Percentiles rank a stretch among this genome's conserved stretches.
These are phyloP conservation scores for Andrena cerasifolii DNA, from an alignment of 1,140 invertebrate species.

Conservation along the genomic window DNA sequence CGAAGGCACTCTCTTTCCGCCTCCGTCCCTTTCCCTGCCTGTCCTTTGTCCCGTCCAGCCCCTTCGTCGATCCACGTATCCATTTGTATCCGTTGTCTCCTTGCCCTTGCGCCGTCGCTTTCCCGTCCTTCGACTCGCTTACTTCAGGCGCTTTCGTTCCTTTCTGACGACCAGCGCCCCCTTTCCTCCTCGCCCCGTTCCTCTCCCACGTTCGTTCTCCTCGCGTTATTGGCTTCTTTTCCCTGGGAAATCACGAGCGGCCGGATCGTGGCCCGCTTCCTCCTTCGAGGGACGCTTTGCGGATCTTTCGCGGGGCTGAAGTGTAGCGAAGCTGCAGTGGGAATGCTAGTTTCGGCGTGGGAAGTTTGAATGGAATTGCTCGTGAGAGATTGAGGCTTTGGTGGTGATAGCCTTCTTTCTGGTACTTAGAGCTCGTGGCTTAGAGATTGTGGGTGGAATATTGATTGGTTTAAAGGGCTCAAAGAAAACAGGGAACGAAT, in stretches of 20 bases:
- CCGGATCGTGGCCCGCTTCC: not conserved
- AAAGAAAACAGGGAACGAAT: too few species aligned
- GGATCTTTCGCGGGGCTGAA: not conserved
- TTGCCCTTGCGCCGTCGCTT: not conserved
- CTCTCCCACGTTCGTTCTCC: not conserved
- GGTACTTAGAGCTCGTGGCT: too few species aligned
- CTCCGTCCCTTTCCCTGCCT: not conserved
- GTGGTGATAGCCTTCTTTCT: too few species aligned
- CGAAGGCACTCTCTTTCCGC: constrained; percentile 10
- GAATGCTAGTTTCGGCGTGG: not conserved
- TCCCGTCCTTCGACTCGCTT: not conserved
- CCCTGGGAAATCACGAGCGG: constrained; percentile 7
- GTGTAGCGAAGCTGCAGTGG: not conserved
- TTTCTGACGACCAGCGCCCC: not conserved
- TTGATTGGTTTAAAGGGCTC: too few species aligned
- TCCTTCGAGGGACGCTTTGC: not conserved
- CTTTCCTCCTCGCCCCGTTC: not conserved
- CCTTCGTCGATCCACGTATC: constrained; percentile 40
- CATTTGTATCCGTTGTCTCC: constrained; percentile 28
- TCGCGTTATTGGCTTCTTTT: constrained; percentile 9
- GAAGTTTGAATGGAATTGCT: not conserved
- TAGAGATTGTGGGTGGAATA: too few species aligned
- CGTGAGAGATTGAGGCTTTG: too few species aligned
- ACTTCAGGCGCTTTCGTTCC: not conserved
- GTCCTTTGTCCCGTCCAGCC: constrained; percentile 31